Conservation (phyloP, 2,113 vertebrate genomes). For the Microcebus murinus region DNA sequence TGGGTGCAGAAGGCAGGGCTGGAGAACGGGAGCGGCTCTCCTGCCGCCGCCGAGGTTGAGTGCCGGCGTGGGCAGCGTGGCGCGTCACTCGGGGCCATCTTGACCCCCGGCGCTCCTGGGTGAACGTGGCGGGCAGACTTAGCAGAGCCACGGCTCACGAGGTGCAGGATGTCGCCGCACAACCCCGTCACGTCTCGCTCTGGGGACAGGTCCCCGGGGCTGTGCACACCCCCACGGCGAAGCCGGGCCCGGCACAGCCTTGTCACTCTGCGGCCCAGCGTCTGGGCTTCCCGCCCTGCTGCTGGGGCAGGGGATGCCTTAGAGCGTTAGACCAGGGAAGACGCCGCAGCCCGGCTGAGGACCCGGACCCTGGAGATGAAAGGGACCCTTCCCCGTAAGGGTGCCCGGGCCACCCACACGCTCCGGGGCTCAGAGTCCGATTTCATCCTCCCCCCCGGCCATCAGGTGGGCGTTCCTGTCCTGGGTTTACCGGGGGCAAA, state of each 20-base stretch:
- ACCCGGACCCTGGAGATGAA: background rate
- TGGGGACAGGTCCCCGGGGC: rapidly evolving
- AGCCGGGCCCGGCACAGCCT: background rate
- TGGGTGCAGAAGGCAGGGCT: no score
- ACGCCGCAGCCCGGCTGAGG: rapidly evolving
- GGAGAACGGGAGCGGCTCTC: rapidly evolving
- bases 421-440: background rate
- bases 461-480: background rate
- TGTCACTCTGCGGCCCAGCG: rapidly evolving
- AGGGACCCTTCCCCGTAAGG: rapidly evolving
- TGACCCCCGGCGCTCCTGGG: rapidly evolving
- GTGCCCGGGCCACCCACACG: rapidly evolving
- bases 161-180: rapidly evolving
- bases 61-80: rapidly evolving
- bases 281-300: background rate
- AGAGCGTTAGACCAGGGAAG: rapidly evolving
- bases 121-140: background rate
- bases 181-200: rapidly evolving
- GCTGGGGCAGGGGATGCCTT: background rate
- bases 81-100: rapidly evolving
- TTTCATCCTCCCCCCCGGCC: background rate
- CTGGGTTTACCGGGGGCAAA: background rate
- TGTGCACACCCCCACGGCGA: rapidly evolving
- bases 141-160: no score
- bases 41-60: rapidly evolving